Evolutionary conservation across 1,140 invertebrate species (phyloP), one percentile per base, ranked within the genome.

Genomic region (Campoletis sonorensis): DNA sequence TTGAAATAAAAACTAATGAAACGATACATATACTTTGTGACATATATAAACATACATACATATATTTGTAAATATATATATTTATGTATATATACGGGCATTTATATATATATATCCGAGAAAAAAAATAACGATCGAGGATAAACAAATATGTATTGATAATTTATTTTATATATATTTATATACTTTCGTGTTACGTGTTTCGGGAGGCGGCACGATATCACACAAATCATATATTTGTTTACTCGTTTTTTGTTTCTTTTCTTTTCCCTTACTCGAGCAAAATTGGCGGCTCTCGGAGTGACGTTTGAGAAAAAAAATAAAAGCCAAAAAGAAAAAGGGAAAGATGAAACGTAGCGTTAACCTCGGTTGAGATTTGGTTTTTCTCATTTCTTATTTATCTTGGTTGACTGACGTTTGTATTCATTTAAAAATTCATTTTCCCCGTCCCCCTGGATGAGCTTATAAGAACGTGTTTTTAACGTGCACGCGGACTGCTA

Each of bases 231-330:
- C 30, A 33, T 33, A 33, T 33, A 33, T 33, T 33, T 33, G 7
- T 11, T 4, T 58, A 21, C 54, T 58, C 54, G 54, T 58, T n/a
- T 58, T 23, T 58, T 0, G 5, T 7, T 23, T 4, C 1, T 58
- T 58, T n/a, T 58, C 10, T 58, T 0, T 23, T 7, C 10, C 18
- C 1, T 58, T n/a, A 58, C 54, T n/a, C 54, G 61, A 83, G 86
- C 81, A 79, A 82, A 86, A 72, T 84, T 84, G 81, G 80, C 82
- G 79, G 64, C 11, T 45, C 40, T 45, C 11, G 40, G 40, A 45
- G 40, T 45, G 7, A 45, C 40, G 7, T 45, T 11, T 13, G 40
- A 45, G 67, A 80, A 76, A 67, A 26, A 64, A n/a, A 58, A n/a
- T n/a, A n/a, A n/a, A 40, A 82, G n/a, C 18, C 13, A 81, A 78